Percentiles rank a stretch among this genome's conserved stretches.
These are phyloP conservation scores for Holacanthella duospinosa DNA, from an alignment of 2,888 invertebrate species.

Conservation along the genomic window DNA sequence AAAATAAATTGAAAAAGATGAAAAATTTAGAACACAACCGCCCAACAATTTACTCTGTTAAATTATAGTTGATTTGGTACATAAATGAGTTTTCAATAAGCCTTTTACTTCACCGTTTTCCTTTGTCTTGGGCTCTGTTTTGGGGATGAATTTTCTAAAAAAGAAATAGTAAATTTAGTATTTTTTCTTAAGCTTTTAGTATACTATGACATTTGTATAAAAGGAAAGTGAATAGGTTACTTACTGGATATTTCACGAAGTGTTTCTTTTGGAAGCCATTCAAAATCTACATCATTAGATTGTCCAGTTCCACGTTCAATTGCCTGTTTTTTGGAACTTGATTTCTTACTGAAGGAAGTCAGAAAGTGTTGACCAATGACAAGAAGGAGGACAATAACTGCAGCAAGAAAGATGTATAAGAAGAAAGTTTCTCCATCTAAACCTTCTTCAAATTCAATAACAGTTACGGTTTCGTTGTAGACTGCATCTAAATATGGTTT, in stretches of 20 bases:
- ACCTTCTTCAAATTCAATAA: constrained; percentile 91
- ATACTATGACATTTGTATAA: constrained; percentile 4
- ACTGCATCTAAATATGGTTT: constrained; percentile 71
- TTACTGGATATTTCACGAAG: constrained; percentile 65
- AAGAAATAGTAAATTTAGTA: constrained; percentile 16
- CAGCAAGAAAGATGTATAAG: constrained; percentile 88
- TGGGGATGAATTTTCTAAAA: constrained; percentile 54
- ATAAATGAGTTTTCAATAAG: neutral
- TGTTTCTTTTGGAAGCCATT: constrained; percentile 93
- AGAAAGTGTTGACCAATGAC: constrained; percentile 83
- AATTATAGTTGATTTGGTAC: neutral
- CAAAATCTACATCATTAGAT: constrained; percentile 87
- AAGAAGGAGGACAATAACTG: constrained; percentile 71
- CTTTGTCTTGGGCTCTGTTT: constrained; percentile 36
- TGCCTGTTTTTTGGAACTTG: constrained; percentile 46
- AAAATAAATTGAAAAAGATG: too few relatives aligned
- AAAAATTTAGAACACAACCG: neutral
- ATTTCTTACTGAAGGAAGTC: constrained; percentile 63
- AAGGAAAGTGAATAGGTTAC: constrained; percentile 41
- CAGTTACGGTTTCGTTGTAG: constrained; percentile 93
- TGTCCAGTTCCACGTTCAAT: constrained; percentile 86
- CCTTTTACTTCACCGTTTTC: constrained; percentile 12
- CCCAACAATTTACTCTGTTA: neutral
- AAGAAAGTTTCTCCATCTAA: constrained; percentile 98
- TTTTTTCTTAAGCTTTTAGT: constrained; percentile 23